Conservation (phyloP, 1,140 invertebrate genomes). For the Macrostomum lignano region DNA sequence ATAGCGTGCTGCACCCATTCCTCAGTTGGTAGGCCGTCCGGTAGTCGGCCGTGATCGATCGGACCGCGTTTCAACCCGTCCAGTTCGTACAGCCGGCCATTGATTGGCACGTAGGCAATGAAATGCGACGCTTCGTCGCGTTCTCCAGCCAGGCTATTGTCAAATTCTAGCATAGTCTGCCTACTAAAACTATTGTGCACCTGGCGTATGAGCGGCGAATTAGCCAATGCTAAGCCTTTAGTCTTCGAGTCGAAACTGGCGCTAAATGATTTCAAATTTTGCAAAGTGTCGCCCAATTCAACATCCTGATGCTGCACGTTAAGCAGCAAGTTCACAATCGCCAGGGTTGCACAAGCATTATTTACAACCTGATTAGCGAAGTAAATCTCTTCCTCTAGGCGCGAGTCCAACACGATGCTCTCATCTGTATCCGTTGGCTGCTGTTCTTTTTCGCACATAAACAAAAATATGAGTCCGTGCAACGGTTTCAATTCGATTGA, state of each 20-base stretch:
- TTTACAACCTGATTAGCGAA: conserved; percentile 97
- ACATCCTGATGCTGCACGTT: conserved; percentile 65
- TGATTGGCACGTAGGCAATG: conserved; percentile 74
- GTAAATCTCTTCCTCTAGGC: conserved; percentile 57
- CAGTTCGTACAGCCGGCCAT: conserved; percentile 70
- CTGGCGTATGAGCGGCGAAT: conserved; percentile 64
- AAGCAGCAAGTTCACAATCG: conserved; percentile 69
- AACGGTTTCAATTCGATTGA: conserved; percentile 47
- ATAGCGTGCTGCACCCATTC: conserved; percentile 69
- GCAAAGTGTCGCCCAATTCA: conserved; percentile 52
- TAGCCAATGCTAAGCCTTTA: conserved; percentile 73
- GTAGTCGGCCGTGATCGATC: conserved; percentile 14
- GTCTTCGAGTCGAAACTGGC: conserved; percentile 69
- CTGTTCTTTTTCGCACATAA: conserved; percentile 77
- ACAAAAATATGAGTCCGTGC: conserved; percentile 87
- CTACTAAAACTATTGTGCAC: conserved; percentile 94
- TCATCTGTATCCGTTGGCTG: conserved; percentile 41
- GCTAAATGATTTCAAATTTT: conserved; percentile 70
- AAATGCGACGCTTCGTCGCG: conserved; percentile 93
- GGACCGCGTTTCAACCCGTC: conserved; percentile 67
- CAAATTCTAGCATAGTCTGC: conserved; percentile 76
- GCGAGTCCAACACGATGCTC: conserved; percentile 44
- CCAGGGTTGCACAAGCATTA: conserved; percentile 95
- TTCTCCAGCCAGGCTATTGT: conserved; percentile 44
- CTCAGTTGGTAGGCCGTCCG: conserved; percentile 31